Base-by-base conservation (phyloP, 1,140 invertebrate genomes). In the Drosophila quadrilineata region DNA sequence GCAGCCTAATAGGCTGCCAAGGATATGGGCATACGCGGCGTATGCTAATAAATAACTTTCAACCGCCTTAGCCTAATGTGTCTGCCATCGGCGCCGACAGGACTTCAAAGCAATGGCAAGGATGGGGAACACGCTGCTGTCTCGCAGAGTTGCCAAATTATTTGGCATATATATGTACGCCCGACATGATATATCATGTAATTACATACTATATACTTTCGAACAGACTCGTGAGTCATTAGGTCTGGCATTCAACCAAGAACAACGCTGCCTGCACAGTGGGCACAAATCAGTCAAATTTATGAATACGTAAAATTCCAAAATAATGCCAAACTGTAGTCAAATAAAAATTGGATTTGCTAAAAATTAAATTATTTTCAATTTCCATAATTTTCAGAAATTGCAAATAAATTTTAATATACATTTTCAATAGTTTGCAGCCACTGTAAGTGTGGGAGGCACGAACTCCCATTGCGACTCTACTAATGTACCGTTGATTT, bases 401-500 rank as follows among this genome's bases (percentile, higher is more conserved):
- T 40, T 21, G 0, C 14, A 10, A 9, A 9, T 26, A 6, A 14
- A 17, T 24, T 24, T 26, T 43, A 41, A 9, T 41, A 8, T 41
- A 22, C 3, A 3, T 41, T 41, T 41, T 4, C 6, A 16, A 8
- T 14, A 26, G 4, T 14, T 43, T 10, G 4, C 26, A 21, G 8
- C 45, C 54, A 50, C 46, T 45, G 62, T 45, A n/a, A n/a, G n/a
- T n/a, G n/a, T n/a, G n/a, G n/a, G 8, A 0, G 3, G 17, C 21
- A 16, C 21, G n/a, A n/a, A n/a, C n/a, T n/a, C 19, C 36, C 19
- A 2, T 5, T 17, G 10, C 12, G 19, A 19, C 29, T 4, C 33
- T 58, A 53, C 52, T 79, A 80, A 79, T 79, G 70, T 72, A 69
- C 31, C 77, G 54, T 60, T 72, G 72, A 80, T 80, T 80, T 82